phyloP scores from a whole-genome alignment of 37 sponge, comb jelly and placozoan species.

The Aplysina aerophoba region DNA sequence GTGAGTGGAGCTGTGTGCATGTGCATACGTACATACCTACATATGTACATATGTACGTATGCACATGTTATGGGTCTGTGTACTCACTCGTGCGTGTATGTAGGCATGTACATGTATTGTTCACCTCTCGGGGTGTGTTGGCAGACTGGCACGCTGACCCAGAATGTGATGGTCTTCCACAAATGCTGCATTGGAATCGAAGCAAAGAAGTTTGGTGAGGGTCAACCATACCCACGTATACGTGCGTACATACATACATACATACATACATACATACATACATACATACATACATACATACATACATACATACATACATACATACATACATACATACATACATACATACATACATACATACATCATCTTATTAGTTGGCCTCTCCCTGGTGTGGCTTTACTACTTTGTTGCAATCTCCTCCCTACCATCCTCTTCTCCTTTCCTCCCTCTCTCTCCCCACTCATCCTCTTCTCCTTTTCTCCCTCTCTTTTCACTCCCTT shows the following conservation, averaged over 20 bases:
- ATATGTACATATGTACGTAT: not conserved
- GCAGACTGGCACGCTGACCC: constrained; percentile 96
- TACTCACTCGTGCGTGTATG: too few relatives aligned
- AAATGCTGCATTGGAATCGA: constrained; percentile 79
- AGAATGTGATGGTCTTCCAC: constrained; percentile 93
- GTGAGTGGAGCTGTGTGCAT: not conserved
- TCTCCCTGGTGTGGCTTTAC: not conserved
- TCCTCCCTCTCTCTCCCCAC: not conserved
- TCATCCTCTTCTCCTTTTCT: not conserved
- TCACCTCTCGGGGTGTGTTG: not conserved
- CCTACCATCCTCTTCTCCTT: too few relatives aligned
- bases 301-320: too few relatives aligned
- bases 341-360: too few relatives aligned
- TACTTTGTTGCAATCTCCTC: not conserved
- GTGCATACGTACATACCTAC: not conserved
- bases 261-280: not conserved
- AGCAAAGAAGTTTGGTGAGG: constrained; percentile 71
- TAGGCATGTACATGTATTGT: not conserved
- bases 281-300: too few relatives aligned
- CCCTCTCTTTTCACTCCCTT: not conserved
- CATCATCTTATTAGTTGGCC: too few relatives aligned
- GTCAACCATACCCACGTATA: not conserved
- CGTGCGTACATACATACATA: not conserved
- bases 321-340: too few relatives aligned
- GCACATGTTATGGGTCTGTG: too few relatives aligned